phyloP scores from a whole-genome alignment of 1,140 invertebrate genomes.

The Heliconius hewitsoni region DNA sequence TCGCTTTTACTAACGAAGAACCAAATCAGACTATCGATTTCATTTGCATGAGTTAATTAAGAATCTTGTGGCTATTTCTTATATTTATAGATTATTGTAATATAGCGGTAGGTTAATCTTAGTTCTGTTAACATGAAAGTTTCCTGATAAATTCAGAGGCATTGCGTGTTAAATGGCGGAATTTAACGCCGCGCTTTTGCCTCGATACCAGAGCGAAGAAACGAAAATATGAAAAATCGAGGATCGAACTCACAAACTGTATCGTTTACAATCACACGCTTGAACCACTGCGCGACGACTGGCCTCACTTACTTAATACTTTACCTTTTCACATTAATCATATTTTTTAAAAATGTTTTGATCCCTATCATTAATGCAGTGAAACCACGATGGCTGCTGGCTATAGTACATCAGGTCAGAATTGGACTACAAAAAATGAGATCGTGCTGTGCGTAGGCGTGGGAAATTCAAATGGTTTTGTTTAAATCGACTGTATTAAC shows the following conservation, averaged over 20 bases:
- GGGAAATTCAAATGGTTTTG: slow-evolving; percentile 58
- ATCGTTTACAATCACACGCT: too few species aligned
- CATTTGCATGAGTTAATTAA: slow-evolving; percentile 47
- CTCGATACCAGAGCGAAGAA: too few species aligned
- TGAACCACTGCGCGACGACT: too few species aligned
- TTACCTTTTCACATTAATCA: background rate
- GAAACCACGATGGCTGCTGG: slow-evolving; percentile 61
- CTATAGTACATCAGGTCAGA: slow-evolving; percentile 47
- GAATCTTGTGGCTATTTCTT: slow-evolving; percentile 19
- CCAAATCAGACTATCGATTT: slow-evolving; percentile 36
- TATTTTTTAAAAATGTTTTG: slow-evolving; percentile 47
- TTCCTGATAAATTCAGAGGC: too few species aligned
- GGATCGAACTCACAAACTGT: too few species aligned
- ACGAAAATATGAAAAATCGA: too few species aligned
- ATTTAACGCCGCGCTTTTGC: too few species aligned
- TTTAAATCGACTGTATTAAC: slow-evolving; percentile 42
- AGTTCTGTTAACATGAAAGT: background rate
- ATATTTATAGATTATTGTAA: background rate
- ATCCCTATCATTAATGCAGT: slow-evolving; percentile 67
- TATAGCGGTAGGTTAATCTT: background rate
- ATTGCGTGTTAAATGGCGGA: too few species aligned
- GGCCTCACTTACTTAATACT: too few species aligned
- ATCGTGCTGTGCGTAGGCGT: slow-evolving; percentile 51
- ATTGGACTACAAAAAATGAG: slow-evolving; percentile 55
- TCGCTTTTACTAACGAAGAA: slow-evolving; percentile 39